A percentile compares a stretch with the other conserved stretches of the same genome.
Conservation (phyloP, 1,140 invertebrate genomes). For the Planococcus citri region DNA sequence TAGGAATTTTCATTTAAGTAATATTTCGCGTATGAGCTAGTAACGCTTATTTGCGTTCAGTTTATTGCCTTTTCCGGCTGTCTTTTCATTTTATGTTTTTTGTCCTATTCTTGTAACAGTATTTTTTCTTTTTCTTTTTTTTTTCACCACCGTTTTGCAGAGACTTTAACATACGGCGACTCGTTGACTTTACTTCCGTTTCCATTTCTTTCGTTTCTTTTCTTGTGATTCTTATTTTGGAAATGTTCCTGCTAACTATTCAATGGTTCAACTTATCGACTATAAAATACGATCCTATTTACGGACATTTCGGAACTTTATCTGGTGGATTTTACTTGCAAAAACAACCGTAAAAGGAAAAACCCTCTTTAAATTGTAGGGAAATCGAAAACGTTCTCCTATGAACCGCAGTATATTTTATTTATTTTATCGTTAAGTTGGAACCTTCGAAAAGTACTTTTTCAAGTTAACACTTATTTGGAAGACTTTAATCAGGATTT, state of each 20-base stretch:
- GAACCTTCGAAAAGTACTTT: conserved; percentile 1
- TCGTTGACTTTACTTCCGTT: too few relatives aligned
- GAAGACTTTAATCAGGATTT: conserved; percentile 7
- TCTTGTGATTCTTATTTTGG: not conserved
- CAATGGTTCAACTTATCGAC: not conserved
- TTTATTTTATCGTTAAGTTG: conserved; percentile 3
- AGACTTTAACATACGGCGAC: too few relatives aligned
- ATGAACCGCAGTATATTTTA: conserved; percentile 7
- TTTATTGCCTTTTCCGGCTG: not conserved
- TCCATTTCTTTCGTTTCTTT: not conserved
- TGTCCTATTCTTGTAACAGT: not conserved
- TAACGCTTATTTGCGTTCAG: not conserved
- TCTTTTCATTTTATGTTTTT: not conserved
- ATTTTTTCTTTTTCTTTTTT: not conserved
- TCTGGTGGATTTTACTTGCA: not conserved
- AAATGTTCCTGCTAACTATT: not conserved
- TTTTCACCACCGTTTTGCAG: too few relatives aligned
- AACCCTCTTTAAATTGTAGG: not conserved
- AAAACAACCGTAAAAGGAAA: conserved; percentile 7
- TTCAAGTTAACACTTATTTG: not conserved
- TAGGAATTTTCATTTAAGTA: not conserved
- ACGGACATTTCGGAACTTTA: not conserved
- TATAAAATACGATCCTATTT: not conserved
- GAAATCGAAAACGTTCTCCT: not conserved
- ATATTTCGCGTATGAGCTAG: not conserved